phyloP scores from a whole-genome alignment of 64 coral and sea anemone species.

The Pachyseris speciosa region DNA sequence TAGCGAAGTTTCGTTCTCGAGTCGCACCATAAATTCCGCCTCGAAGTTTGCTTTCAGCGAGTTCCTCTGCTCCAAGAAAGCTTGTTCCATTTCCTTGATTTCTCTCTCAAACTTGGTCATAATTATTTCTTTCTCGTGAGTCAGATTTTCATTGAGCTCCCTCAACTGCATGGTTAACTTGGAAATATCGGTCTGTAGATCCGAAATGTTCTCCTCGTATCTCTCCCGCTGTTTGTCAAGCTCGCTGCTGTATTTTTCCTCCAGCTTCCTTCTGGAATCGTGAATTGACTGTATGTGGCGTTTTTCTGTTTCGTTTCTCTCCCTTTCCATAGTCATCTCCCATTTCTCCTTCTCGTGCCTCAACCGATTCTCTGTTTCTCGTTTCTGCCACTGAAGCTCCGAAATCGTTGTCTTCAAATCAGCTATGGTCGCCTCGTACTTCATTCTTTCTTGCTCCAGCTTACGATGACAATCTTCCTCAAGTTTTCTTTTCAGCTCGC shows the following conservation, averaged over 20 bases:
- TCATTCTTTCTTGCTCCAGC: slow-evolving; percentile 79
- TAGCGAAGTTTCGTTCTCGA: slow-evolving; percentile 87
- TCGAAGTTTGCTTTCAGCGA: slow-evolving; percentile 82
- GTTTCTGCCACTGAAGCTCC: slow-evolving; percentile 92
- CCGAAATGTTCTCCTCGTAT: slow-evolving; percentile 90
- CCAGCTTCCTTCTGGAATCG: slow-evolving; percentile 63
- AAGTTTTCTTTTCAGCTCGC: slow-evolving; percentile 75
- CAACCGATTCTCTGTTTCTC: slow-evolving; percentile 82
- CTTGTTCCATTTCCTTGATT: slow-evolving; percentile 93
- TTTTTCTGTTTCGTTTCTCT: slow-evolving; percentile 94
- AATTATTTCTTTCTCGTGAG: slow-evolving; percentile 92
- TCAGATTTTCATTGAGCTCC: slow-evolving; percentile 93
- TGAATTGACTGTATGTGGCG: slow-evolving; percentile 69
- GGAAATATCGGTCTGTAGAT: slow-evolving; percentile 82
- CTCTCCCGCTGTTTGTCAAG: slow-evolving; percentile 78
- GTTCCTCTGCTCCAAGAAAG: slow-evolving; percentile 86
- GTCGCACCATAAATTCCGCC: slow-evolving; percentile 86
- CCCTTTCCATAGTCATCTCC: slow-evolving; percentile 83
- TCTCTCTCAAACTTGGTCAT: slow-evolving; percentile 93
- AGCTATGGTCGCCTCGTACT: slow-evolving; percentile 72
- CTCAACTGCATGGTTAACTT: slow-evolving; percentile 87
- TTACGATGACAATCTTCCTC: slow-evolving; percentile 79
- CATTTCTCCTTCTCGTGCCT: slow-evolving; percentile 89
- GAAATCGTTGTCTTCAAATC: slow-evolving; percentile 79
- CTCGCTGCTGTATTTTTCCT: slow-evolving; percentile 70